Evolutionary conservation across 2,113 vertebrate species (phyloP).

Genomic region (Maccullochella peelii): DNA sequence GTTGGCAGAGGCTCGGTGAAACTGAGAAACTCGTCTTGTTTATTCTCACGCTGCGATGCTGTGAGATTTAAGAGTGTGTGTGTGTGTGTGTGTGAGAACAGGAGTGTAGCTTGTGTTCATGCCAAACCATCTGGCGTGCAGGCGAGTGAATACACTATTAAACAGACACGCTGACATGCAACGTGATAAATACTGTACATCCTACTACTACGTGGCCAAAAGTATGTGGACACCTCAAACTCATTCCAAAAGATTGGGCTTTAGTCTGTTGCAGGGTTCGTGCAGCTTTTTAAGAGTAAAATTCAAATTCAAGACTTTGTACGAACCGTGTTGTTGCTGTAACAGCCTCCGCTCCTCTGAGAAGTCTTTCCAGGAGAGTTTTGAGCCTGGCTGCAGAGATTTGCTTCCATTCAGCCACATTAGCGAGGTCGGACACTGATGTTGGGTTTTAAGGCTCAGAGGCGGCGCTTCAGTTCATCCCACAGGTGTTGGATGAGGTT

Average conservation of each 20-base stretch:
- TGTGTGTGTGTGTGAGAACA: slow-evolving; percentile 6
- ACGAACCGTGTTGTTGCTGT: too few species aligned
- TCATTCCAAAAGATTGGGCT: too few species aligned
- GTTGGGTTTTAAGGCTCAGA: background rate
- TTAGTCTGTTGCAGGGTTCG: too few species aligned
- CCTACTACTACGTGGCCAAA: background rate
- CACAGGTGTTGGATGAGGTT: background rate
- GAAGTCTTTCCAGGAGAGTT: background rate
- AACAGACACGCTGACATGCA: background rate
- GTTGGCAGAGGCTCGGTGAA: slow-evolving; percentile 27
- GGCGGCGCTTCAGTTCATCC: background rate
- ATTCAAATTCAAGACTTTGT: too few species aligned
- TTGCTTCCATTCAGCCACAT: background rate
- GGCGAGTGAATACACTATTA: slow-evolving; percentile 17
- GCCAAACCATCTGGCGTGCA: slow-evolving; percentile 52
- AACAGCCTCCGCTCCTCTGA: too few species aligned
- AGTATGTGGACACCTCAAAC: background rate
- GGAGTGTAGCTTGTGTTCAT: slow-evolving; percentile 10
- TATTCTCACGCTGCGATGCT: slow-evolving; percentile 35
- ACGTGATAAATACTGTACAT: slow-evolving; percentile 25
- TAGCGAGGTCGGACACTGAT: too few species aligned
- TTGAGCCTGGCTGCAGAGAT: background rate
- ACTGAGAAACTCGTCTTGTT: slow-evolving; percentile 55
- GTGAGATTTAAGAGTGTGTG: slow-evolving; percentile 29
- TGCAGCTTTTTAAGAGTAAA: too few species aligned